Evolutionary conservation across 1,140 invertebrate species (phyloP).

Genomic region (Goniozus legneri): DNA sequence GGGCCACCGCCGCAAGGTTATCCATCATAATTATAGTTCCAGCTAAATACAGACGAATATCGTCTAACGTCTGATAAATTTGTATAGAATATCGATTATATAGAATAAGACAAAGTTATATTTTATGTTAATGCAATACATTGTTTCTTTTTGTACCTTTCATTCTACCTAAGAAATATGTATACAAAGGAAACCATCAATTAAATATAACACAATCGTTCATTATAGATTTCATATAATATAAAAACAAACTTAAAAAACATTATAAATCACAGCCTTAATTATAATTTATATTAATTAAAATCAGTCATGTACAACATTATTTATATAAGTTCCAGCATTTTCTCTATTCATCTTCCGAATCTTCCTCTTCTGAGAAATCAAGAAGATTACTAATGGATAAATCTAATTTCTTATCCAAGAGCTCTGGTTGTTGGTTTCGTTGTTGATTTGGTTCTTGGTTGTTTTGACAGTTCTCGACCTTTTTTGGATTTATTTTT

Average conservation of each 20-base stretch:
- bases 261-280: no score
- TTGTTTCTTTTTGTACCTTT: constrained; percentile 11
- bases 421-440: not conserved
- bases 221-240: not conserved
- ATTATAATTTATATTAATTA: no score
- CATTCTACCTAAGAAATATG: constrained; percentile 3
- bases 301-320: no score
- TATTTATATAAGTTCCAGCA: no score
- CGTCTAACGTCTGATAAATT: constrained; percentile 22
- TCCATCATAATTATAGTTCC: constrained; percentile 28
- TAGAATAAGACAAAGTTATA: constrained; percentile 29
- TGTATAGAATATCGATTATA: constrained; percentile 24
- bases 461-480: no score
- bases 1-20: constrained; percentile 45
- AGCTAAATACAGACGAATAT: not conserved
- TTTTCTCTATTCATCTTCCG: constrained; percentile 28
- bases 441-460: not conserved
- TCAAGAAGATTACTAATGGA: not conserved
- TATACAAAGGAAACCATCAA: not conserved
- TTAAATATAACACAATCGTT: not conserved
- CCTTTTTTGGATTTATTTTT: no score
- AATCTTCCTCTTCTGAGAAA: constrained; percentile 34
- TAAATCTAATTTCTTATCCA: constrained; percentile 15
- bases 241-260: not conserved
- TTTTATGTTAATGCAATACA: constrained; percentile 20